phyloP scores from a whole-genome alignment of 2,797 vertebrate species.

The Scleropages formosus region DNA sequence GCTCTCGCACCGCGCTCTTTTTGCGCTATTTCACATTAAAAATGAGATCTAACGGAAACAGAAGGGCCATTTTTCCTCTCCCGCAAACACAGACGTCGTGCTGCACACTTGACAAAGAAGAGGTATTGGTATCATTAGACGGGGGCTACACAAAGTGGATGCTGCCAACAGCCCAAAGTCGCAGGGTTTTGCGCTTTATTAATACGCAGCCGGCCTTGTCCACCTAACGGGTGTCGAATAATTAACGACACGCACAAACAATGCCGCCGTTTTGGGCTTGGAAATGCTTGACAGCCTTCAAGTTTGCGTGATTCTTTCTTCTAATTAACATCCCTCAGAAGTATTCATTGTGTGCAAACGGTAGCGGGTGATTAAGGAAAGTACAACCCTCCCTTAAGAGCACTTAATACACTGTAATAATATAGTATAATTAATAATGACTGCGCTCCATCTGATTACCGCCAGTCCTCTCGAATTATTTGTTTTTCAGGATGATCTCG shows the following conservation, averaged over 20 bases:
- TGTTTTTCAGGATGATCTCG: neutral
- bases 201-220: neutral
- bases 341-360: neutral
- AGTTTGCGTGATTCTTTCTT: conserved; percentile 15
- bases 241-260: conserved; percentile 10
- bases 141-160: no score
- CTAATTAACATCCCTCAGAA: conserved; percentile 23
- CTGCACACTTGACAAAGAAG: no score
- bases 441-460: neutral
- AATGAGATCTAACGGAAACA: neutral
- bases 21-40: neutral
- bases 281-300: conserved; percentile 3
- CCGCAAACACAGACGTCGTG: no score
- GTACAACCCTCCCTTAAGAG: neutral
- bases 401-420: conserved; percentile 4
- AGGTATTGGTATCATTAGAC: no score
- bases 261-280: neutral
- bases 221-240: conserved; percentile 16
- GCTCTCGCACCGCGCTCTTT: neutral
- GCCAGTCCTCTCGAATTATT: neutral
- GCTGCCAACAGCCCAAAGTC: no score
- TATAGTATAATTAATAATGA: neutral
- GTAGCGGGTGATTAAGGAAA: conserved; percentile 13
- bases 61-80: neutral
- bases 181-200: neutral